Conservation (phyloP, 2,888 invertebrate genomes). For the Drosophila nr. medialis region DNA sequence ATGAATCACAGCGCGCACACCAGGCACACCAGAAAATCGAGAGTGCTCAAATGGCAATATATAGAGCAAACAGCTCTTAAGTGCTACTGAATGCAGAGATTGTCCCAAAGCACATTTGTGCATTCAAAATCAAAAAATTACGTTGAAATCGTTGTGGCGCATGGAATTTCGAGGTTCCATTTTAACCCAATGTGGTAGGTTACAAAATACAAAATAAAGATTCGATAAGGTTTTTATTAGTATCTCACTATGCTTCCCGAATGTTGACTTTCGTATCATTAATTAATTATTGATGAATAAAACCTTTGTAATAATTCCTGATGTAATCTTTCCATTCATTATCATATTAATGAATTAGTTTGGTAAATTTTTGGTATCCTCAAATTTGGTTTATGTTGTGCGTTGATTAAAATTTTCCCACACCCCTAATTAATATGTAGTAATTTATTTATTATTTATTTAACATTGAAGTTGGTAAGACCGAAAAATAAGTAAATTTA, state of each 20-base stretch:
- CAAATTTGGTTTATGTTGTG: no score
- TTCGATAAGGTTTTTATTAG: neutral
- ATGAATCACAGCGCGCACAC: constrained; percentile 40
- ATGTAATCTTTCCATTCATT: neutral
- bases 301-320: no score
- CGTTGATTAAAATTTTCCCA: neutral
- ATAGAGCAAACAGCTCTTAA: neutral
- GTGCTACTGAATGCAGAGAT: neutral
- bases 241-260: neutral
- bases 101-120: neutral
- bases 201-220: neutral
- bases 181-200: neutral
- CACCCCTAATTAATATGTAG: neutral
- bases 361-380: neutral
- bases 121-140: neutral
- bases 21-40: neutral
- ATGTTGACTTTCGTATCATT: neutral
- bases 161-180: no score
- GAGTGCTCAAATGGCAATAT: constrained; percentile 1
- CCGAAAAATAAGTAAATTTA: neutral
- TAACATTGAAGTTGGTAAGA: neutral
- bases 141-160: neutral
- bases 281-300: neutral
- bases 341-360: neutral
- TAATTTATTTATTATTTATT: neutral